phyloP scores from a whole-genome alignment of 1,140 invertebrate genomes.

The Laupala kohalensis region DNA sequence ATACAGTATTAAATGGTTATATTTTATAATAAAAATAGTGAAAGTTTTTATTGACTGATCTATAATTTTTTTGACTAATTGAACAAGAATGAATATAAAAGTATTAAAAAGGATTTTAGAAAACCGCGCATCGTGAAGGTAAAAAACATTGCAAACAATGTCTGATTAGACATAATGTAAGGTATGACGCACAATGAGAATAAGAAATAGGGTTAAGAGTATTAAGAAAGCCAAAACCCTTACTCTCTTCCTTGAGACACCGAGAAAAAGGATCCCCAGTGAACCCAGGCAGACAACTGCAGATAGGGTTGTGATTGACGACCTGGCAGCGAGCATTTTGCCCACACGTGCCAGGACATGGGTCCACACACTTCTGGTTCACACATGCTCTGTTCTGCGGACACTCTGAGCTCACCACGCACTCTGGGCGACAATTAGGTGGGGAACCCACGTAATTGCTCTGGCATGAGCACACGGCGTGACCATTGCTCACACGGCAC shows the following conservation, averaged over 20 bases:
- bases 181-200: no score
- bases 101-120: background rate
- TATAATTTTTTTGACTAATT: no score
- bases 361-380: constrained; percentile 26
- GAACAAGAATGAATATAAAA: no score
- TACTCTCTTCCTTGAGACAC: constrained; percentile 20
- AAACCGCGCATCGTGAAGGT: background rate
- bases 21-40: no score
- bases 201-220: background rate
- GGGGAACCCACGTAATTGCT: constrained; percentile 26
- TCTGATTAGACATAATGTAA: background rate
- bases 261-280: constrained; percentile 22
- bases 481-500: constrained; percentile 22
- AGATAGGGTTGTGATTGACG: constrained; percentile 24
- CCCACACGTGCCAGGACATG: constrained; percentile 29
- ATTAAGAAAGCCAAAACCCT: constrained; percentile 6
- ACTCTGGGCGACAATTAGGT: constrained; percentile 20
- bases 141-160: background rate
- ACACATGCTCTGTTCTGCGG: constrained; percentile 25
- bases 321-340: constrained; percentile 28
- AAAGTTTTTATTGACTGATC: no score
- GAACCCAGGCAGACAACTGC: constrained; percentile 24
- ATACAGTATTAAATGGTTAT: no score
- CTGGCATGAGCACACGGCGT: constrained; percentile 26
- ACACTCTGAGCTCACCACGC: constrained; percentile 27